Base-by-base conservation (phyloP, 2,888 invertebrate genomes). In the Matsumyia berberina region DNA sequence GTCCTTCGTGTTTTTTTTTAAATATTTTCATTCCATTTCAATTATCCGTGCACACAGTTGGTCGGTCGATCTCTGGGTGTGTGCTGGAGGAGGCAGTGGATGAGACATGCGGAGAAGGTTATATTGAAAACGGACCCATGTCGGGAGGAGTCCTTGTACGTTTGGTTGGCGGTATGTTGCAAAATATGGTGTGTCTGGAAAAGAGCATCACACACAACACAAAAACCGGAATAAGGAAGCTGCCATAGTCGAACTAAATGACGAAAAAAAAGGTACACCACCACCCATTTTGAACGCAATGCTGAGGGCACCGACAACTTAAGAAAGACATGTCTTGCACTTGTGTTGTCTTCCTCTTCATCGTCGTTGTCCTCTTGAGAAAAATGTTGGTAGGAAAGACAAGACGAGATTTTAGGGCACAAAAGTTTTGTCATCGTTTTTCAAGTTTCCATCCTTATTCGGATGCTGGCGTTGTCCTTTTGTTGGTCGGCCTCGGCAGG, bases 321-420 rank as follows among this genome's bases (percentile, higher is more conserved):
- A 57, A n/a, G 58, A 77, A 66, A 72, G 77, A 72, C 77, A 77
- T 82, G 72, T 62, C 82, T 58, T 82, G 77, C 77, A 82, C 72
- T 82, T 82, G 66, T 66, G 66, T 46, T 15, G 39, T 58, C 35
- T 53, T 57, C 66, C 49, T 19, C 5, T 24, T 24, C 24, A 5
- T 46, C 62, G 8, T 55, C 60, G 37, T 60, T 12, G 24, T 24
- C 55, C 60, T 66, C 72, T 49, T 60, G 44, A 46, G 37, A 66
- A 66, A 44, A 12, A 64, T 58, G 51, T 37, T 58, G 11, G 39
- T n/a, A n/a, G 19, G 7, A 7, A 2, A 12, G 24, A 24, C 42
- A 39, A 39, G 53, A 77, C 77, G 42, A 42, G 66, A 53, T 51
- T 77, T 82, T 77, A 46, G 46, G 49, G 42, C n/a, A 51, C 53